Evolutionary conservation across 2,888 invertebrate genomes (phyloP).

Genomic region (Acanthosepion pharaonis): DNA sequence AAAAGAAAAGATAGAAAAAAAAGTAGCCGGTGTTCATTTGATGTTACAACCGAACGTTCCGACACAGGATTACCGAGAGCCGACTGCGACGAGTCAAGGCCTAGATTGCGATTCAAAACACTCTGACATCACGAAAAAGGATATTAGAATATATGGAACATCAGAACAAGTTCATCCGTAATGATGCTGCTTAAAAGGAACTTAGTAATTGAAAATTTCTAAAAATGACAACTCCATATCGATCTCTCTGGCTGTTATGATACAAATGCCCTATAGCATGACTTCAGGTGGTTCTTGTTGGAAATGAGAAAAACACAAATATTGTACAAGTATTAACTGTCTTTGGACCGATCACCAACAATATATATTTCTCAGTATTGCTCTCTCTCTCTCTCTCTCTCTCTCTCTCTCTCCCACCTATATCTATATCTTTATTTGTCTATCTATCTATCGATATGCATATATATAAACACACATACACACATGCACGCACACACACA

Average conservation of each 20-base stretch:
- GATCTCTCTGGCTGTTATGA: neutral
- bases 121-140: neutral
- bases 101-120: neutral
- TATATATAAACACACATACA: neutral
- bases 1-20: neutral
- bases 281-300: too few species aligned
- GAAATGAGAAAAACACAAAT: too few species aligned
- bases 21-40: neutral
- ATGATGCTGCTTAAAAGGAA: neutral
- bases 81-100: neutral
- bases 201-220: neutral
- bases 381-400: neutral
- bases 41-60: neutral
- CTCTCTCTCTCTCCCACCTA: too few species aligned
- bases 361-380: too few species aligned
- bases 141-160: conserved; percentile 33
- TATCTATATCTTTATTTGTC: neutral
- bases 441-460: too few species aligned
- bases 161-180: neutral
- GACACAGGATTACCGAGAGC: neutral
- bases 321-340: too few species aligned
- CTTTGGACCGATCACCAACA: too few species aligned
- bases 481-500: neutral
- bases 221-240: neutral
- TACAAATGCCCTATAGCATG: too few species aligned